Conservation (phyloP, 2,113 vertebrate species). For the Phyllostomus discolor region DNA sequence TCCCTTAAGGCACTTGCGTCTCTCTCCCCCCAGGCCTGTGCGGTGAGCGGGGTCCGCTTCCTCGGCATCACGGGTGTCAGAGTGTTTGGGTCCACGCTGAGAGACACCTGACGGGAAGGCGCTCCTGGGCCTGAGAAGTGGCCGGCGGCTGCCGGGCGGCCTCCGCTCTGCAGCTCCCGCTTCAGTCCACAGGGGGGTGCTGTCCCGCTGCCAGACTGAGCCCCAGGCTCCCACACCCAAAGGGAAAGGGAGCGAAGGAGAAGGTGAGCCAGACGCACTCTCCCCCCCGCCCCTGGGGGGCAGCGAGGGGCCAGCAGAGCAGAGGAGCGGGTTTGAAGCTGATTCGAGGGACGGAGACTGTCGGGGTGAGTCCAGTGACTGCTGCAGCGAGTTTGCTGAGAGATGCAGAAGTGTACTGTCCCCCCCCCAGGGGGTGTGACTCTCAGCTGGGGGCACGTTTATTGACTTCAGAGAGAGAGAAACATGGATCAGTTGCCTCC, state of each 20-base stretch:
- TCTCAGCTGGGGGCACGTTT: too few relatives aligned
- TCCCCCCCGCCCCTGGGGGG: not conserved
- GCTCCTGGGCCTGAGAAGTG: not conserved
- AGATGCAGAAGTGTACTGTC: not conserved
- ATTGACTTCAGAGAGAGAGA: too few relatives aligned
- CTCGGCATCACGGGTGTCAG: accelerated
- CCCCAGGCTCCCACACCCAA: not conserved
- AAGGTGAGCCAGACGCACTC: not conserved
- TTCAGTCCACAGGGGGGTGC: not conserved
- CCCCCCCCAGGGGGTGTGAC: not conserved
- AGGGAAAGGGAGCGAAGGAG: not conserved
- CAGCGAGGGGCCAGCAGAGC: not conserved
- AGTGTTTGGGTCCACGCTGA: not conserved
- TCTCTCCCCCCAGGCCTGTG: not conserved
- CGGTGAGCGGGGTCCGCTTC: not conserved
- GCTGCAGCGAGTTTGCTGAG: not conserved
- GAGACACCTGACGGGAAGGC: not conserved
- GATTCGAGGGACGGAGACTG: not conserved
- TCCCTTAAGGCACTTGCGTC: not conserved
- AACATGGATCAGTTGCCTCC: too few relatives aligned
- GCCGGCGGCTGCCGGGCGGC: not conserved
- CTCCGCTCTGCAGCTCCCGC: not conserved
- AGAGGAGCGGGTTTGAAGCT: not conserved
- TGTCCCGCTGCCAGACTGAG: not conserved
- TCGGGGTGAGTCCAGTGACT: not conserved